Percentiles rank a stretch among this genome's conserved stretches.
Evolutionary conservation across 2,113 vertebrate genomes (phyloP).

Genomic region (Pipra filicauda): DNA sequence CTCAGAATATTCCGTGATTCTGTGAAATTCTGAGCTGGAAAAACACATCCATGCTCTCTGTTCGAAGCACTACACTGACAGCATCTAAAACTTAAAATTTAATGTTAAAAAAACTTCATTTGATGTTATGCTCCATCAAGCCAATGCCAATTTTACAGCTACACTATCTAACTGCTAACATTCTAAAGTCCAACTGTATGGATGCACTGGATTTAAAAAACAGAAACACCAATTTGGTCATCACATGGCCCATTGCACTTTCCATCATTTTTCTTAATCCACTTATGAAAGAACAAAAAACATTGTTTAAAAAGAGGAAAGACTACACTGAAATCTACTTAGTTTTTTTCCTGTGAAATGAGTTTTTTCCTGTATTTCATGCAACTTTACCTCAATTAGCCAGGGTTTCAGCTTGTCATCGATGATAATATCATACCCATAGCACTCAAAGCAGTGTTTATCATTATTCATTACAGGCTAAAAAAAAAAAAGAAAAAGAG

Average conservation of each 20-base stretch:
- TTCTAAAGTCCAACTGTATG: neutral
- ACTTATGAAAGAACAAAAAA: neutral
- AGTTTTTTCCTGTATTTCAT: neutral
- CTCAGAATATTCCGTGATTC: neutral
- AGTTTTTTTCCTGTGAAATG: neutral
- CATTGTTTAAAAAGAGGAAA: neutral
- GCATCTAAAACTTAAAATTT: neutral
- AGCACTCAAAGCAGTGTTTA: constrained; percentile 98
- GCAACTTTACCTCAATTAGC: constrained; percentile 91
- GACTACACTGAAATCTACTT: neutral
- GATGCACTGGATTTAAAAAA: neutral
- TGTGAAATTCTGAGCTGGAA: neutral
- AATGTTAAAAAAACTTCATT: neutral
- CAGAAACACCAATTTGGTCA: neutral
- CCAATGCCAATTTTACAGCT: neutral
- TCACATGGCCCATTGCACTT: neutral
- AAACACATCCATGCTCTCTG: neutral
- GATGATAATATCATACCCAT: constrained; percentile 98
- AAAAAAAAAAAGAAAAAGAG: neutral
- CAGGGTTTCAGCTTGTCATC: constrained; percentile 96
- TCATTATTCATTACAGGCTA: constrained; percentile 98
- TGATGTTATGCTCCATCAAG: neutral
- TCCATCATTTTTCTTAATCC: neutral
- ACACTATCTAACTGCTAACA: neutral
- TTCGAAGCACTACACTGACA: neutral